Evolutionary conservation across 2,113 vertebrate genomes (phyloP).

Genomic region (Actenoides lindsayi): DNA sequence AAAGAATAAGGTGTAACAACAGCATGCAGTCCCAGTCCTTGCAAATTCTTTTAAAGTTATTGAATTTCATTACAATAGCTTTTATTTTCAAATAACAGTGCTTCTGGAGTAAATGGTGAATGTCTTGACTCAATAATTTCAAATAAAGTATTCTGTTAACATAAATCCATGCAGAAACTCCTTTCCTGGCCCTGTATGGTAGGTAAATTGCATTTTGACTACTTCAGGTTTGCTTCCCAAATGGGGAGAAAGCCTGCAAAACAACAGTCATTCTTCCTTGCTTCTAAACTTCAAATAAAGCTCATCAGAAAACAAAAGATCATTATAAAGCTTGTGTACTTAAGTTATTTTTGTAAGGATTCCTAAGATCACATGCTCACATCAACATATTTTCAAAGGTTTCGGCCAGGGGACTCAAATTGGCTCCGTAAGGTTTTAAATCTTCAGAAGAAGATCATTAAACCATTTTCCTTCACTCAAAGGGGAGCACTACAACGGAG

Average conservation of each 20-base stretch:
- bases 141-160: neutral
- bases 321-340: neutral
- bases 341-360: neutral
- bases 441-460: neutral
- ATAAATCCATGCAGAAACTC: neutral
- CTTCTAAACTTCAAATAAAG: neutral
- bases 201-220: neutral
- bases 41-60: neutral
- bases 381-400: neutral
- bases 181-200: neutral
- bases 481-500: neutral
- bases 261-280: neutral
- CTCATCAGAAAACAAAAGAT: neutral
- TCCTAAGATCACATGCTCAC: neutral
- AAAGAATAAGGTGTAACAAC: neutral
- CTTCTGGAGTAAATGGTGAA: neutral
- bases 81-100: neutral
- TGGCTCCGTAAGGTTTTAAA: neutral
- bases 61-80: neutral
- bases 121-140: neutral
- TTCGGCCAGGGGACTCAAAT: neutral
- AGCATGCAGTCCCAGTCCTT: neutral
- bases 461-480: neutral
- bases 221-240: neutral
- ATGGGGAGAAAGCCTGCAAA: neutral